Percentiles rank a stretch among this genome's conserved stretches.
Conservation (phyloP, 2,113 vertebrate species). For the Anolis carolinensis region DNA sequence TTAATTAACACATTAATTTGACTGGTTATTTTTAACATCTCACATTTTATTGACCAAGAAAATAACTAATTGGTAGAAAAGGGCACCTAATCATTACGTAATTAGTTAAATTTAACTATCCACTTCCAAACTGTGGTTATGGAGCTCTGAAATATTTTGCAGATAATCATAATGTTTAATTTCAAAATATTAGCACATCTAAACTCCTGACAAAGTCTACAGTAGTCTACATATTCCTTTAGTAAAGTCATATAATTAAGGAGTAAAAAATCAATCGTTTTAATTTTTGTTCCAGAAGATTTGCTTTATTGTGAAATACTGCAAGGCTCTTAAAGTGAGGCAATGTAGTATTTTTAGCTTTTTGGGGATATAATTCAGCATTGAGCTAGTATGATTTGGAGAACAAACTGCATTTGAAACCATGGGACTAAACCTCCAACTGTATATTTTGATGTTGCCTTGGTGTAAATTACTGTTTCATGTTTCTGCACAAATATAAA, state of each 20-base stretch:
- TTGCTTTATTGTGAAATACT: conserved; percentile 44
- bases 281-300: conserved; percentile 48
- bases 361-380: conserved; percentile 44
- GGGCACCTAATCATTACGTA: no score
- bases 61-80: no score
- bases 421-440: conserved; percentile 36
- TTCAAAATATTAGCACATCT: conserved; percentile 22
- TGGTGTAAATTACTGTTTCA: conserved; percentile 39
- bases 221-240: conserved; percentile 28
- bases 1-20: no score
- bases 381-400: conserved; percentile 45
- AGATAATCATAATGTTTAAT: conserved; percentile 32
- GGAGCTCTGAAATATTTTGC: conserved; percentile 15
- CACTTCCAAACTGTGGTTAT: background rate
- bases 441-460: conserved; percentile 29
- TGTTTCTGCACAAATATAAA: conserved; percentile 39
- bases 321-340: conserved; percentile 24
- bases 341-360: conserved; percentile 50
- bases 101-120: no score
- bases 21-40: no score
- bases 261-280: conserved; percentile 31
- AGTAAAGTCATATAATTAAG: conserved; percentile 45
- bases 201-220: conserved; percentile 33
- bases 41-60: no score
- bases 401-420: conserved; percentile 42